Base-by-base conservation (phyloP, 2,888 invertebrate genomes). In the Drosophila hawaiiensis region DNA sequence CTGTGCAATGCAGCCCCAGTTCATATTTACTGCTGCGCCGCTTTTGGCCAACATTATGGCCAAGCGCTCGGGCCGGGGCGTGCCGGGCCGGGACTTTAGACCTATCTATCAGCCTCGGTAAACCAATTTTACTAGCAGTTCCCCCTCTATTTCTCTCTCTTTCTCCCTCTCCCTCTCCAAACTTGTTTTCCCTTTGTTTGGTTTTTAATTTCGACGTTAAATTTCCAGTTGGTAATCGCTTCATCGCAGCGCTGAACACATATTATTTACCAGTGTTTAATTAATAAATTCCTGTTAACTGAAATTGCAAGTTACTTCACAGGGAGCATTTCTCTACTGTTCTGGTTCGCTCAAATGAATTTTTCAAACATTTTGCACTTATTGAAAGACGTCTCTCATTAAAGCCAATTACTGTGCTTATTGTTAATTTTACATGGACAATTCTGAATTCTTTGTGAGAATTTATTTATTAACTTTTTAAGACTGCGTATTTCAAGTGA, bases 21-120 rank as follows among this genome's bases (percentile, higher is more conserved):
- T 84, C 64, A 80, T 85, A 82, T 82, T 85, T 85, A 82, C 86
- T 73, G 81, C 72, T 70, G 65, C 53, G 58, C 59, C 69, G 75
- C 72, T 82, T 84, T 84, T 82, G 70, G 69, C 76, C 79, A 73
- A 66, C 63, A 66, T 73, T 77, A 63, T 70, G 70, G 68, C 53
- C 80, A 66, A 50, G 28, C 28, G 55, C 39, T 33, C 52, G 29
- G n/a, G 35, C 29, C 14, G 35, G 0, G 33, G 12, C 0, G 33
- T 10, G 33, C 1, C 35, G 12, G 50, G 29, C 10, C 59, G 47
- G 58, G n/a, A 41, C 59, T 50, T 28, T 52, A 41, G 52, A 43
- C 52, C 63, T 62, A 82, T 82, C 83, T 69, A 85, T 79, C 83
- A 69, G 73, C 50, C 19, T 39, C 56, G 52, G 49, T 28, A 53